Percentiles rank a stretch among this genome's conserved stretches.
These are phyloP conservation scores for Pocillopora meandrina DNA, from an alignment of 92 coral and sea anemone genomes.

Conservation along the genomic window DNA sequence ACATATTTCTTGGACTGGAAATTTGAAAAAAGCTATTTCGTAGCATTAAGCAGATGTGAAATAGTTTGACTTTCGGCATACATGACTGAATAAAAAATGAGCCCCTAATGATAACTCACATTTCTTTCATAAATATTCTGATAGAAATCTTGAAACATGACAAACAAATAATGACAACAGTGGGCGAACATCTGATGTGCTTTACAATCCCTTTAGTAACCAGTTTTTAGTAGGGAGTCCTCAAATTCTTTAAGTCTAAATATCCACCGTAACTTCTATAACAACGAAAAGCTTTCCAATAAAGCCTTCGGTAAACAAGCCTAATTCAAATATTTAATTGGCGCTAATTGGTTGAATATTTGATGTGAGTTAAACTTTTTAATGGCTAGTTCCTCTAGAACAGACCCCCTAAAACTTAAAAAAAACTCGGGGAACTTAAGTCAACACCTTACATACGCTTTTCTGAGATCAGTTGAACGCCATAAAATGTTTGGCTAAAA, in stretches of 20 bases:
- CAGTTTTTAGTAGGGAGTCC: no score
- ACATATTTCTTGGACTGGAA: neutral
- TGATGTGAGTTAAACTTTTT: no score
- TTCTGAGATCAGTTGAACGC: neutral
- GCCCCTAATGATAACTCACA: neutral
- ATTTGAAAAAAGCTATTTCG: neutral
- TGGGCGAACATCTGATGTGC: no score
- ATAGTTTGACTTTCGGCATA: neutral
- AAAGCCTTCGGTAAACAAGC: no score
- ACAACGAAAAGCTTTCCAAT: no score
- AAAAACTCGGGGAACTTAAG: neutral
- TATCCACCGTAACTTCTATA: no score
- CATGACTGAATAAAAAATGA: neutral
- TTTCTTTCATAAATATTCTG: conserved; percentile 1
- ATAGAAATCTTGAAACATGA: neutral
- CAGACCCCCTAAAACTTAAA: neutral
- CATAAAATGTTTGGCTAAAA: neutral
- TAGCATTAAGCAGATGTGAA: neutral
- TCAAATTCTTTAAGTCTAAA: no score
- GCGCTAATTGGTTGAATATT: no score
- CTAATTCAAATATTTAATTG: no score
- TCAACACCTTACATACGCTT: neutral
- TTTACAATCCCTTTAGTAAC: no score
- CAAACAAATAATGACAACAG: no score
- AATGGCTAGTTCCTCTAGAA: neutral